Base-by-base conservation (phyloP, 2,113 vertebrate genomes). In the Conger conger region DNA sequence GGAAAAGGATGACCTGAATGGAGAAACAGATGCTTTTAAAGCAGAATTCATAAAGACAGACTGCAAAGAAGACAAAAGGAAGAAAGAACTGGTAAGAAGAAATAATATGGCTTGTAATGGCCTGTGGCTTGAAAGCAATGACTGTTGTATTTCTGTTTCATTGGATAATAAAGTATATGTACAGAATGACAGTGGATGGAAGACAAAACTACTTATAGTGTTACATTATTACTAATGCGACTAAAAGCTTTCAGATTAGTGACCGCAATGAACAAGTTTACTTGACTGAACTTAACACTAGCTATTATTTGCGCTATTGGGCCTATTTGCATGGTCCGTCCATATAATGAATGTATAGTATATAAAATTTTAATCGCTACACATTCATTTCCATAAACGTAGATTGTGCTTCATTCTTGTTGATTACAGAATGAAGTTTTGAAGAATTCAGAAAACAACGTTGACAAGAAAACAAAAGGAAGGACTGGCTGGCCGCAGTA, bases 401-500 rank as follows among this genome's bases (percentile, higher is more conserved):
- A 80, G 8, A 78, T 20, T 78, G 6, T 30, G 20, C 36, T 30
- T 76, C 17, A 42, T 73, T 83, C 16, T 23, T 35, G 57, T 35
- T 53, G 30, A 17, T 87, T 90, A 89, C 95, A 98, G 97, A 97
- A 95, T 76, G 98, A 99, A 93, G 95, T 98, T 91, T 95, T 97
- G 88, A 98, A 99, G 95, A 97, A 86, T 95, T 93, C 96, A 95
- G 90, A 96, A 90, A 93, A 95, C 95, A 95, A 94, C 93, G 96
- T 93, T 85, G 97, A 99, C 93, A 99, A 98, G 96, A 99, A 99
- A 94, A 97, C 96, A 83, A 99, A 99, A 96, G 98, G 98, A 63
- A 95, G 98, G 92, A 99, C 98, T 86, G 98, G 98, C 90, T 99
- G 98, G 98, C 98, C 98, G 35, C 98, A 99, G 92, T 98, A 99